These are phyloP conservation scores for Asobara japonica DNA, from an alignment of 1,140 invertebrate genomes.

Conservation along the genomic window DNA sequence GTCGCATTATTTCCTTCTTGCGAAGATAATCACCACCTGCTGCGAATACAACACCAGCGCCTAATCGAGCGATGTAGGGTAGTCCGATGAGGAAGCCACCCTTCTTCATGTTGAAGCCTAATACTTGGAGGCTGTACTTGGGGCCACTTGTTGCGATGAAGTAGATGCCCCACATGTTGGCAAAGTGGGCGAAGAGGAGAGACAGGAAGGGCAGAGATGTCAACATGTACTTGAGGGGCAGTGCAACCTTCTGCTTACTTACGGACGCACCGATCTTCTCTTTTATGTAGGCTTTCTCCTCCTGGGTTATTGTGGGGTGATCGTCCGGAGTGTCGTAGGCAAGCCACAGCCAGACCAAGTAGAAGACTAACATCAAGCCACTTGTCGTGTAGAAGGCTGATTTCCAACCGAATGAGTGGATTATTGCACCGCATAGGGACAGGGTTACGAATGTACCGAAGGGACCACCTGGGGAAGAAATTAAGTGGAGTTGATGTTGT, in stretches of 20 bases:
- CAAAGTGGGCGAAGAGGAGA: constrained; percentile 75
- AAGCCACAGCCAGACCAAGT: constrained; percentile 72
- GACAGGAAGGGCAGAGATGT: constrained; percentile 76
- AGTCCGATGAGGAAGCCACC: constrained; percentile 77
- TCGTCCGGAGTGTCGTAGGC: constrained; percentile 77
- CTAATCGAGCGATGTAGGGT: constrained; percentile 74
- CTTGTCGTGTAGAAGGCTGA: constrained; percentile 79
- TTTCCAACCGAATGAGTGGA: constrained; percentile 75
- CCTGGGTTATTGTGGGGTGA: constrained; percentile 79
- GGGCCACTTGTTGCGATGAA: constrained; percentile 88
- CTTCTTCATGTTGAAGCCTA: constrained; percentile 83
- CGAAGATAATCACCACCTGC: constrained; percentile 73
- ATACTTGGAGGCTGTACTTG: constrained; percentile 85
- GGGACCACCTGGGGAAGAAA: constrained; percentile 72
- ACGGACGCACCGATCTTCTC: constrained; percentile 69
- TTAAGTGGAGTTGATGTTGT: constrained; percentile 9
- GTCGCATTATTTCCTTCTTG: constrained; percentile 67
- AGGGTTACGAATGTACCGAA: constrained; percentile 82
- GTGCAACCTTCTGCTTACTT: constrained; percentile 64
- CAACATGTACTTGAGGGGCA: constrained; percentile 64
- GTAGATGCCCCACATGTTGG: constrained; percentile 82
- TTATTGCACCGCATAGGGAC: constrained; percentile 74
- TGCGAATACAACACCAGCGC: constrained; percentile 75
- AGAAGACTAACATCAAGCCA: constrained; percentile 72
- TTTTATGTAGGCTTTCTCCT: constrained; percentile 81